Percentiles rank a stretch among this genome's conserved stretches.
Evolutionary conservation across 23 tunicate species (phyloP).

Genomic region (Phallusia fumigata): DNA sequence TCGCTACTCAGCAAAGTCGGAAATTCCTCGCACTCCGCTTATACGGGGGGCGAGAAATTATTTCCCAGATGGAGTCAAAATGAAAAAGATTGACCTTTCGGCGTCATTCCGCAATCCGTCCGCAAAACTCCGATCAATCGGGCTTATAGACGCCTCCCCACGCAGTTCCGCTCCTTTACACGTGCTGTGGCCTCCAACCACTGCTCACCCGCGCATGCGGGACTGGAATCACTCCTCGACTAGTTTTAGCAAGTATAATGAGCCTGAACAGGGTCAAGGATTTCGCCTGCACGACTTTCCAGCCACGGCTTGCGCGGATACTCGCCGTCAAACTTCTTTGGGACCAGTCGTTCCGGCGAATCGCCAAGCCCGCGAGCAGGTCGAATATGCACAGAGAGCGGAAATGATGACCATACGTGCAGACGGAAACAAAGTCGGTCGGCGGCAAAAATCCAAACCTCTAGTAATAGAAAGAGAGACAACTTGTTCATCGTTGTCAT

Average conservation of each 20-base stretch:
- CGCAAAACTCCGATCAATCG: neutral
- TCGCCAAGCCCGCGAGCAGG: neutral
- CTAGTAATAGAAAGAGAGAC: neutral
- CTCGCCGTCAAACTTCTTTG: neutral
- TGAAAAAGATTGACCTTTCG: slow-evolving; percentile 7
- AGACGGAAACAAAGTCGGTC: neutral
- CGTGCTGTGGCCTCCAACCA: slow-evolving; percentile 33
- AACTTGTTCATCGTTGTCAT: neutral
- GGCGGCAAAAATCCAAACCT: neutral
- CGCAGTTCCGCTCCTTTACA: slow-evolving; percentile 35
- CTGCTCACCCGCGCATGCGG: slow-evolving; percentile 37
- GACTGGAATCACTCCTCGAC: neutral
- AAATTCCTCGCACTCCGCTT: slow-evolving; percentile 47
- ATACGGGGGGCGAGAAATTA: slow-evolving; percentile 71
- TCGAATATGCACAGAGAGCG: neutral
- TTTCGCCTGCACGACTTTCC: neutral
- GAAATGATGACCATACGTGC: neutral
- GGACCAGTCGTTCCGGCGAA: slow-evolving; percentile 8
- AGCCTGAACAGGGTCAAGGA: neutral
- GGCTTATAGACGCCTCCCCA: slow-evolving; percentile 5
- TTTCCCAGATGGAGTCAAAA: slow-evolving; percentile 67
- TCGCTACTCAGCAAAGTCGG: neutral
- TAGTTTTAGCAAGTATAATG: neutral
- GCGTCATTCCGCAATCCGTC: neutral
- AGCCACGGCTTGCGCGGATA: slow-evolving; percentile 24